A percentile compares a stretch with the other conserved stretches of the same genome.
Evolutionary conservation across 2,888 invertebrate species (phyloP).

Genomic region (Cosmia trapezina): DNA sequence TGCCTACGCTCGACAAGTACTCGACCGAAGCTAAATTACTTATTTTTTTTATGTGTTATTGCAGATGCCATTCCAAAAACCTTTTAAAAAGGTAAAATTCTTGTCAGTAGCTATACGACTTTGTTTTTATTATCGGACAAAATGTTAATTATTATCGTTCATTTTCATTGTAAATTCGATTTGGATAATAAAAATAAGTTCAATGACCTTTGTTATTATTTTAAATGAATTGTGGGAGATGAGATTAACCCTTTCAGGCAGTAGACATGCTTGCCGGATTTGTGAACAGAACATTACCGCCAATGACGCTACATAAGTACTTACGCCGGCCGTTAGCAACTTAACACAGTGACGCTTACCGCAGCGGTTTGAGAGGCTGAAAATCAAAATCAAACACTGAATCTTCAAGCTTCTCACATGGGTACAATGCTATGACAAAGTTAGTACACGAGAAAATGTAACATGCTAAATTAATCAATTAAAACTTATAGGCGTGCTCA

Average conservation of each 20-base stretch:
- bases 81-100: conserved; percentile 89
- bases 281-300: background rate
- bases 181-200: conserved; percentile 85
- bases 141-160: conserved; percentile 79
- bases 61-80: conserved; percentile 88
- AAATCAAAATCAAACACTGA: no score
- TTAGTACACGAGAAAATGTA: background rate
- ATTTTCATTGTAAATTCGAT: conserved; percentile 87
- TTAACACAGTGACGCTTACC: no score
- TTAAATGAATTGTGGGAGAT: background rate
- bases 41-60: conserved; percentile 70
- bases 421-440: background rate
- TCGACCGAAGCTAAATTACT: conserved; percentile 66
- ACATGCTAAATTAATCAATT: background rate
- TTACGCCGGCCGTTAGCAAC: background rate
- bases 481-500: background rate
- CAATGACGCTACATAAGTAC: background rate
- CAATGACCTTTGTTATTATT: conserved; percentile 64
- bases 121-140: conserved; percentile 82
- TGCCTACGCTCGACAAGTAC: conserved; percentile 51
- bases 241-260: background rate
- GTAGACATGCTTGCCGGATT: background rate
- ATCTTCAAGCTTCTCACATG: no score
- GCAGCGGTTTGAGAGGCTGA: no score
- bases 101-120: conserved; percentile 88